These are phyloP conservation scores for Philotrypesis tridentata DNA, from an alignment of 1,140 invertebrate species.

Conservation along the genomic window DNA sequence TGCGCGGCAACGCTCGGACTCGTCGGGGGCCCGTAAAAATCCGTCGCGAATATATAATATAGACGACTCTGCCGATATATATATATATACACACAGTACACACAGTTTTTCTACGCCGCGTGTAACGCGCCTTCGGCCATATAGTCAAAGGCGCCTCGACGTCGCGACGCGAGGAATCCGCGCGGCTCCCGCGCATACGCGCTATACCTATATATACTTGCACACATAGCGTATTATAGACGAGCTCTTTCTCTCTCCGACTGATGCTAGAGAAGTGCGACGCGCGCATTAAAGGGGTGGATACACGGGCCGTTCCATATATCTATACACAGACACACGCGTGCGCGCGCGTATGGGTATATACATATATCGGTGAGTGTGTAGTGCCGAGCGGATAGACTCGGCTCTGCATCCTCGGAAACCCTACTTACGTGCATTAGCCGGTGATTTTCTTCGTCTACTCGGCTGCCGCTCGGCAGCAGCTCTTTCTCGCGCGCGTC, in stretches of 20 bases:
- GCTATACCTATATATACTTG: neutral
- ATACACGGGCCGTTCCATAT: too few species aligned
- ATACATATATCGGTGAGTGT: too few species aligned
- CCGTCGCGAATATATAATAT: neutral
- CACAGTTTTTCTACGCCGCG: too few species aligned
- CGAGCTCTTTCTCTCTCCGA: too few species aligned
- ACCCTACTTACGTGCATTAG: constrained; percentile 2
- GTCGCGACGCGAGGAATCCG: neutral
- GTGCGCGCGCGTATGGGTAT: too few species aligned
- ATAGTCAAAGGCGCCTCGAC: neutral
- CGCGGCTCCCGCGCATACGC: constrained; percentile 12
- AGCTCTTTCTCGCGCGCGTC: constrained; percentile 12
- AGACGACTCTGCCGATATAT: neutral
- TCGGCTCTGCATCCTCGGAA: neutral
- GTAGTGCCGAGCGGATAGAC: neutral
- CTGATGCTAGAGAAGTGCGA: neutral
- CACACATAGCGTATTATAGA: neutral
- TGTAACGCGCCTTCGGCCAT: neutral
- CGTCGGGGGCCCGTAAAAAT: too few species aligned
- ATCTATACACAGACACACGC: too few species aligned
- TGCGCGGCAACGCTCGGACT: too few species aligned
- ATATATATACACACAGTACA: too few species aligned
- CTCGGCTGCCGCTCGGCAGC: neutral
- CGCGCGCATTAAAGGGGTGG: constrained; percentile 41
- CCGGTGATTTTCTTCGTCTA: neutral